Base-by-base conservation (phyloP, 2,113 vertebrate species). In the Oreocharis arfaki region DNA sequence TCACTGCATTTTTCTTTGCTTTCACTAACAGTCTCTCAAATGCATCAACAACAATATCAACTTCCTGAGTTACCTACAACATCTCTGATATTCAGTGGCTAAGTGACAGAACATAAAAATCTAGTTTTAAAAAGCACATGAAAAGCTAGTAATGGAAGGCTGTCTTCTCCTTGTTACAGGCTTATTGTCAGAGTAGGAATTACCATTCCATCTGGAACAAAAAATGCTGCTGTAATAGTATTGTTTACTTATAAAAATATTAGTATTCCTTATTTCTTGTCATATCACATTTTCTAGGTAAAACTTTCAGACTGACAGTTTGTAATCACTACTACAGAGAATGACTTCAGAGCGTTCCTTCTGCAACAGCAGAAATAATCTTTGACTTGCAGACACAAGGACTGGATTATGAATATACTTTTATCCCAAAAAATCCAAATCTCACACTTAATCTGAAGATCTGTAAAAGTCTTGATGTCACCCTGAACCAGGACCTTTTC, bases 41-140 rank as follows among this genome's bases (percentile, higher is more conserved):
- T 95, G 96, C 97, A 98, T 97, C 92, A 0, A 73, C 67, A 91
- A 65, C 89, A 84, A 10, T 9, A 90, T 69, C 96, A 97, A 93
- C 90, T 93, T 97, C 91, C 95, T 95, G 97, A 97, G 98, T 98
- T 98, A 98, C 98, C 98, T 97, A 97, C 94, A 95, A 96, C 63
- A 53, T 96, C 95, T 97, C 96, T 97, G 95, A 96, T 97, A 97
- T 86, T 96, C 98, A 98, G 97, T 98, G 79, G 26, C 93, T 97
- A 99, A 98, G 89, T 95, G 87, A 80, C 76, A 97, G 89, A 97
- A 97, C 95, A 90, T 8, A 68, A 90, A 92, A 88, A 95, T 35
- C 37, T 88, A 42, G 70, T 92, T 86, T 77, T 50, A 93, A 93
- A 93, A 84, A 82, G 76, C 78, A 85, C 28, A 91, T 39, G 33